Base-by-base conservation (phyloP, 2,888 invertebrate species). In the Taphrorychus bicolor region DNA sequence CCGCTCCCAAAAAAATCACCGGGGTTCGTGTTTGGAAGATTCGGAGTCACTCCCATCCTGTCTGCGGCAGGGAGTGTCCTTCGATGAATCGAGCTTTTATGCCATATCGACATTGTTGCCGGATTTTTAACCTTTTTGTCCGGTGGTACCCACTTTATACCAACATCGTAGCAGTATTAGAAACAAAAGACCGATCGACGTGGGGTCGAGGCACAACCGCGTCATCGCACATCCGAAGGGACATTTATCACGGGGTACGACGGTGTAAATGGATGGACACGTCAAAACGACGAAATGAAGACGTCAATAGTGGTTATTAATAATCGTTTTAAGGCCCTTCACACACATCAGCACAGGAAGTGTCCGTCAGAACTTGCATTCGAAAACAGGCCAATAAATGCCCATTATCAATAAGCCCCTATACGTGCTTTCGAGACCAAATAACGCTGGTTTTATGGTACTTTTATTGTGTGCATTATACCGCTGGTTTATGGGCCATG, bases 41-140 rank as follows among this genome's bases (percentile, higher is more conserved):
- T 70, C 77, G 78, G 78, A 79, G 80, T 77, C 80, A 79, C 81
- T 80, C 81, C 81, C 81, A 81, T 81, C 81, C 81, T 81, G 80
- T 80, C 79, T 80, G 79, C 49, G 57, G 18, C 56, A 48, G 68
- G 63, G 68, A 59, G 68, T 49, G 68, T 56, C 66, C 51, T 66
- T 65, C 59, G 53, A 41, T 65, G 59, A 65, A 59, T 59, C 24
- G 45, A 23, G 23, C 40, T 18, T 48, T 45, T 51, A n/a, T 45
- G 32, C 32, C 14, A 48, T 17, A n/a, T 14, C 51, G n/a, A n/a
- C 51, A 19, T n/a, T 18, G 51, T 51, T 51, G 51, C 51, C 51
- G 21, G 19, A 21, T 51, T 18, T 17, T 16, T 17, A 14, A 45
- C 45, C 45, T 45, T 17, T 5, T 45, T 17, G 16, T 7, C 14